Conservation (phyloP, 2,113 vertebrate species). For the Globicephala melas region DNA sequence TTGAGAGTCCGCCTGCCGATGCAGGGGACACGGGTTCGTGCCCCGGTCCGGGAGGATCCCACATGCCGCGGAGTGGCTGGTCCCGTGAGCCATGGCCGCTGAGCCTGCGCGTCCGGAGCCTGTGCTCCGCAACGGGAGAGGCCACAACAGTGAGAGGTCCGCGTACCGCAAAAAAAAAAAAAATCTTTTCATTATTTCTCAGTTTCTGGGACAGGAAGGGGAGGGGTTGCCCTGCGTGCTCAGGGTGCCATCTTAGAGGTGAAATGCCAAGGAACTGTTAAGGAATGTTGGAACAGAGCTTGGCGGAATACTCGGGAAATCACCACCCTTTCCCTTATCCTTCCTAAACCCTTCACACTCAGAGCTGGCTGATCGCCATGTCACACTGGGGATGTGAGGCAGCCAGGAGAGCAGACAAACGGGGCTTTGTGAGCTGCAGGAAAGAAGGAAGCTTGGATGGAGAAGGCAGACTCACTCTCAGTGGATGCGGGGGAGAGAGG, state of each 20-base stretch:
- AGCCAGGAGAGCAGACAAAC: not conserved
- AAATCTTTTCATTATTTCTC: conserved; percentile 35
- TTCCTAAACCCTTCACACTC: conserved; percentile 38
- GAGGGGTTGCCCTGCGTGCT: not conserved
- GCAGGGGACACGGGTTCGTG: too few relatives aligned
- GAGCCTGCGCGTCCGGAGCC: too few relatives aligned
- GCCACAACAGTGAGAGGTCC: too few relatives aligned
- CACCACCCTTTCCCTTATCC: conserved; percentile 45
- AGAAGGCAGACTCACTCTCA: not conserved
- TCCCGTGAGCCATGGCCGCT: too few relatives aligned
- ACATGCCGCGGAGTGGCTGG: too few relatives aligned
- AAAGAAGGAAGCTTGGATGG: not conserved
- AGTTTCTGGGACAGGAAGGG: not conserved
- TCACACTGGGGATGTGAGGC: not conserved
- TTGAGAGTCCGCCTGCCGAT: too few relatives aligned
- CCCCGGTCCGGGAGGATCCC: too few relatives aligned
- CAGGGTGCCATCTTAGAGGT: conserved; percentile 4
- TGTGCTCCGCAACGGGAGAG: too few relatives aligned
- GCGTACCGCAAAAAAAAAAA: not conserved
- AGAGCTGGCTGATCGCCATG: conserved; percentile 31
- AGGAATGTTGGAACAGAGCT: conserved; percentile 36
- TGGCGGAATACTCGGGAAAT: conserved; percentile 46
- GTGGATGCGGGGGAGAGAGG: not conserved
- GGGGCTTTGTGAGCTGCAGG: not conserved
- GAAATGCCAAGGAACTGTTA: conserved; percentile 5